Evolutionary conservation across 2,113 vertebrate genomes (phyloP), one percentile per base, ranked within the genome.

Genomic region (Rattus rattus): DNA sequence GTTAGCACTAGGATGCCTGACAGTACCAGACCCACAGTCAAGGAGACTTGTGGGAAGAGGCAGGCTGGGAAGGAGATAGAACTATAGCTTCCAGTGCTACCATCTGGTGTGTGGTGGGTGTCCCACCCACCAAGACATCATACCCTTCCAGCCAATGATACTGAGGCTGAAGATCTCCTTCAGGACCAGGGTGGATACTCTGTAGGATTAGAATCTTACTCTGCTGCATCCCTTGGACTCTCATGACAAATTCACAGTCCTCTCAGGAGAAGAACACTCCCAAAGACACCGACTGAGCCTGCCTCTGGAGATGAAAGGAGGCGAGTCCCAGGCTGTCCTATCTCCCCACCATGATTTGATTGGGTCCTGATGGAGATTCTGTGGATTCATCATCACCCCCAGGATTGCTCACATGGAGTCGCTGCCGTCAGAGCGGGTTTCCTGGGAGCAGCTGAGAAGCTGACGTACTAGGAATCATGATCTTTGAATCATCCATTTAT

Each of bases 401-500:
- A 2, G 65, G 65, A 91, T 77, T 17, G 65, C 77, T 84, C 61
- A 26, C 30, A 2, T 4, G 54, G 59, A 94, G 70, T 69, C 63
- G 52, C 3, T 30, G 52, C 3, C 36, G 52, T 63, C 75, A 84
- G 39, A 79, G 88, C 30, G 49, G 69, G 86, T 92, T 85, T 93
- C 76, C 72, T 80, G 70, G 90, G 92, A 95, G 65, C 75, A 54
- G 36, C 59, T 59, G 65, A 5, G 56, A 13, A 39, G 69, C 85
- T 89, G 76, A 94, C 24, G 33, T 86, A 39, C 72, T 12, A 77
- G 91, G 85, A 92, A 70, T 87, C 1, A 0, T 61, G 91, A 84
- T 90, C 96, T 93, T 85, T 96, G 97, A 97, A 91, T 97, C 96
- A 96, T 28, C 47, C 52, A 17, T 63, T 43, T 36, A 84, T 97